phyloP scores from a whole-genome alignment of 2,888 invertebrate genomes.

The Danaus chrysippus region DNA sequence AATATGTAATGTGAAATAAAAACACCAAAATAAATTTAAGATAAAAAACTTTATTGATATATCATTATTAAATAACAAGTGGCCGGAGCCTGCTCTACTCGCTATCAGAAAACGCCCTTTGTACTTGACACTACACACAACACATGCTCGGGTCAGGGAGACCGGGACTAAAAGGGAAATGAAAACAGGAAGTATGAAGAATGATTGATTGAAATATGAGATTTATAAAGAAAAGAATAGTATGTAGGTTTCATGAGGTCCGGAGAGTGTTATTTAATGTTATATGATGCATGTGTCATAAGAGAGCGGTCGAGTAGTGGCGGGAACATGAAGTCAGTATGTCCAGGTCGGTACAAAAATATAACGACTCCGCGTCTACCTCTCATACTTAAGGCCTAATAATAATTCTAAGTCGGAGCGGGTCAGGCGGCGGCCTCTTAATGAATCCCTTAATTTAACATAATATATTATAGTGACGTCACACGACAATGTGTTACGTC shows the following conservation, averaged over 20 bases:
- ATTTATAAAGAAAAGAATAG: too few species aligned
- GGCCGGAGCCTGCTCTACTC: conserved; percentile 41
- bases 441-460: too few species aligned
- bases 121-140: conserved; percentile 41
- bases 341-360: conserved; percentile 6
- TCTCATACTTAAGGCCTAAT: background rate
- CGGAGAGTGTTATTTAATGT: too few species aligned
- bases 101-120: conserved; percentile 36
- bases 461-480: too few species aligned
- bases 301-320: too few species aligned
- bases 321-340: too few species aligned
- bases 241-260: too few species aligned
- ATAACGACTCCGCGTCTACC: conserved; percentile 2
- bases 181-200: background rate
- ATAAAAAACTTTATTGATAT: conserved; percentile 77
- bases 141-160: conserved; percentile 40
- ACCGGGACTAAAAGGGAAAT: conserved; percentile 35
- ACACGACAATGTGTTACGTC: too few species aligned
- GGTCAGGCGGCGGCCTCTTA: background rate
- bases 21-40: conserved; percentile 45
- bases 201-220: too few species aligned
- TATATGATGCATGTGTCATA: too few species aligned
- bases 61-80: conserved; percentile 71
- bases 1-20: conserved; percentile 26
- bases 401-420: background rate